Conservation (phyloP, 2,113 vertebrate species). For the Esox niger region DNA sequence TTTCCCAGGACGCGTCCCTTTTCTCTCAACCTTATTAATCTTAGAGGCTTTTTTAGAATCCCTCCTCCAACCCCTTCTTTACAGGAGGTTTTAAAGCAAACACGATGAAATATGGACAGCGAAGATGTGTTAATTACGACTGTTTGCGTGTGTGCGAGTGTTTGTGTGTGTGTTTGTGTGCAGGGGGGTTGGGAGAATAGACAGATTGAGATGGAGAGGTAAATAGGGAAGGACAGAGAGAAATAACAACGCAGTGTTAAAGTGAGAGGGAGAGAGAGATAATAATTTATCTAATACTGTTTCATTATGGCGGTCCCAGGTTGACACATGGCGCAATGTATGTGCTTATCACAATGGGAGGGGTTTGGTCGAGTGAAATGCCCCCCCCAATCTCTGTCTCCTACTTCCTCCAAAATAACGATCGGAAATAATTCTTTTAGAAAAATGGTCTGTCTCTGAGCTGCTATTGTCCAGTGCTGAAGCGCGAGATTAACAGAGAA, state of each 20-base stretch:
- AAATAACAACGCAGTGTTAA: conserved; percentile 20
- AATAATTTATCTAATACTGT: conserved; percentile 34
- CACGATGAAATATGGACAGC: conserved; percentile 75
- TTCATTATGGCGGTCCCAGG: no score
- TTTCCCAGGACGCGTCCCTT: conserved; percentile 68
- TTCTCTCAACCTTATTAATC: conserved; percentile 69
- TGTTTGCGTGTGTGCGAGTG: conserved; percentile 28
- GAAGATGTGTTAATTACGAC: conserved; percentile 77
- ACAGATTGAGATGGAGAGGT: neutral
- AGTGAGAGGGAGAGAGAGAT: conserved; percentile 27
- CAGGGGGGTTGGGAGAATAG: neutral
- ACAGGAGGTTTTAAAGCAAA: conserved; percentile 63
- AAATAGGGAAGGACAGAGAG: neutral
- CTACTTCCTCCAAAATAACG: conserved; percentile 11
- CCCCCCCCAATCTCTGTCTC: conserved; percentile 17
- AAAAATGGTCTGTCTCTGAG: conserved; percentile 30
- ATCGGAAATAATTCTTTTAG: conserved; percentile 44
- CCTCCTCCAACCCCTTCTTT: conserved; percentile 41
- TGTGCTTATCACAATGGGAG: neutral
- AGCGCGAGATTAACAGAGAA: conserved; percentile 41
- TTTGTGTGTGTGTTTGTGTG: conserved; percentile 27
- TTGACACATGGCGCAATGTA: neutral
- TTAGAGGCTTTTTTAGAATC: conserved; percentile 66
- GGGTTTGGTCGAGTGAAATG: neutral
- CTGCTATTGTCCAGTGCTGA: conserved; percentile 16